Base-by-base conservation (phyloP, 92 coral and sea anemone species). In the Chrysogorgia sp. region DNA sequence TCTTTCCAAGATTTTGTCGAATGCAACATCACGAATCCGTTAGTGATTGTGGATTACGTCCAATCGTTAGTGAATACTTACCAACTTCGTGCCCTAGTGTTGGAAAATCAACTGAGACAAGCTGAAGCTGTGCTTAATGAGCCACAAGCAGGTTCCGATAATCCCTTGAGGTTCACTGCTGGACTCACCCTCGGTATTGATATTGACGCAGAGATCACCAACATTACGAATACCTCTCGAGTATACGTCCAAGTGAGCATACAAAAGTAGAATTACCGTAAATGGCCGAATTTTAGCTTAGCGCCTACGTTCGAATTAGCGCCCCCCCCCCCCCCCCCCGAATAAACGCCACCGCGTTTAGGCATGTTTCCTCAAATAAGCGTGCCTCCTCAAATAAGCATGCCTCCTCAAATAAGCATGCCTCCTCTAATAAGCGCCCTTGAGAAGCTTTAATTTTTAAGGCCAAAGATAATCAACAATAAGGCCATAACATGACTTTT, bases 121-220 rank as follows among this genome's bases (percentile, higher is more conserved):
- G 92, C 97, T 13, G 72, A 88, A 12, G 99, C 99, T 12, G 89
- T 79, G 35, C 67, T 96, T 62, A 89, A 71, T 25, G 96, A 91
- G 58, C 99, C 97, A 13, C 91, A 86, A 32, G 96, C 97, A 10
- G 92, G 99, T 31, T 94, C 97, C 10, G 99, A 96, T 66, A 96
- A 96, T 75, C 99, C 99, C 5, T 65, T 91, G 31, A 75, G 91
- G 58, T 96, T 96, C 67, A 81, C 96, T 60, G 94, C 99, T 35
- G 99, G 97, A 61, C 87, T 96, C 34, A 92, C 99, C 24, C 75
- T 96, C 21, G 99, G 96, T 1, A 76, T 96, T 69, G 86, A 87
- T 64, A 85, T 96, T 30, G 97, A 96, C 75, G 99, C 99, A 17
- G 81, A 72, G 74, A 76, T 96, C 67, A 93, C 86, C 49, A 91